Conservation (phyloP, 2,113 vertebrate species). For the Peucedramus taeniatus region DNA sequence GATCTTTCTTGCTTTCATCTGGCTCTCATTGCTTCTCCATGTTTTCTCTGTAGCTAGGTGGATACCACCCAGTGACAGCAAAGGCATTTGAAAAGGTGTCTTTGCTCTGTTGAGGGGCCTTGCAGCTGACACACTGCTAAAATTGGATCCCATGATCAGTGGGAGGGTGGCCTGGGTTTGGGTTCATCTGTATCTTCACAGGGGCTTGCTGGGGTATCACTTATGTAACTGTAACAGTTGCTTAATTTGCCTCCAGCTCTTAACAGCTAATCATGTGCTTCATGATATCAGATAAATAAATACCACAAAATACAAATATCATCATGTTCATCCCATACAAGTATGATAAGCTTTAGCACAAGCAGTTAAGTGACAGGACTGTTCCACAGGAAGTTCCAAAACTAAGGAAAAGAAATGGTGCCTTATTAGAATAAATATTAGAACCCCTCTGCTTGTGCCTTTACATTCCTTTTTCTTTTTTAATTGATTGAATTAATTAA, state of each 20-base stretch:
- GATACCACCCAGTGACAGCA: conserved; percentile 38
- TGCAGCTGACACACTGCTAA: neutral
- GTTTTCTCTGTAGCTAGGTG: conserved; percentile 1
- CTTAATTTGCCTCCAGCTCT: neutral
- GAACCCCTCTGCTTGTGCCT: neutral
- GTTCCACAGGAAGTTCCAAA: neutral
- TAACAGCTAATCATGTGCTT: neutral
- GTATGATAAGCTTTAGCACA: neutral
- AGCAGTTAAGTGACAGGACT: neutral
- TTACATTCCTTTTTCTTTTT: neutral
- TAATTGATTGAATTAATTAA: neutral
- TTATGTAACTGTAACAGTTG: neutral
- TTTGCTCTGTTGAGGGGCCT: neutral
- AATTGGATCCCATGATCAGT: neutral
- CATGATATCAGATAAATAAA: neutral
- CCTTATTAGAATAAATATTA: neutral
- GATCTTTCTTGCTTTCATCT: conserved; percentile 46
- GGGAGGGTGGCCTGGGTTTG: neutral
- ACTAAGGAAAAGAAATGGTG: neutral
- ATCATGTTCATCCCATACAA: neutral
- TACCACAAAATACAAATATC: neutral
- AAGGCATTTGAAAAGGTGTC: neutral
- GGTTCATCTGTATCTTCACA: neutral
- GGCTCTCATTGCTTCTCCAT: neutral
- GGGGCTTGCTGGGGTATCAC: neutral